Evolutionary conservation across 2,888 invertebrate genomes (phyloP).

Genomic region (Ommatoiulus sabulosus): DNA sequence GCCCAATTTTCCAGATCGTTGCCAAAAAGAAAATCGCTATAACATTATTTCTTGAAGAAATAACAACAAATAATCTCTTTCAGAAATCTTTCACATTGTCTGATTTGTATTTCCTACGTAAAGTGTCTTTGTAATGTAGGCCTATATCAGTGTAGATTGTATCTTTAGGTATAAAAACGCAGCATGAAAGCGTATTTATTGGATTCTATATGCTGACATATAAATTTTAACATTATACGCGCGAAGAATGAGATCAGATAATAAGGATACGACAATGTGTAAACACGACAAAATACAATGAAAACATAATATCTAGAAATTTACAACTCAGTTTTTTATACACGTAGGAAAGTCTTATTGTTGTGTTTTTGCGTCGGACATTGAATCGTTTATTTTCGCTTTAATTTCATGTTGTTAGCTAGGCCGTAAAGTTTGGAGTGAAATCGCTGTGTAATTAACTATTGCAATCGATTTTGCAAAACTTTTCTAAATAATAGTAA

Average conservation of each 20-base stretch:
- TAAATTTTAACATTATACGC: neutral
- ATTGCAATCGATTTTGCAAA: too few species aligned
- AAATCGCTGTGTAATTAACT: too few species aligned
- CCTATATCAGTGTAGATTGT: neutral
- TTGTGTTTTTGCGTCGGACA: neutral
- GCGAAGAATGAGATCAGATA: neutral
- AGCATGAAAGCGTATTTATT: slow-evolving; percentile 22
- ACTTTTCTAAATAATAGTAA: too few species aligned
- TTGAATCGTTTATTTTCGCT: neutral
- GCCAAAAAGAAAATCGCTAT: neutral
- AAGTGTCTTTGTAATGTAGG: slow-evolving; percentile 26
- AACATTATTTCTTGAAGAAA: neutral
- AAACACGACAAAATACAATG: slow-evolving; percentile 4
- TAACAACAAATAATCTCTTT: neutral
- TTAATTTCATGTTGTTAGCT: too few species aligned
- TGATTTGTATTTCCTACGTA: neutral
- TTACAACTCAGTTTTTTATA: neutral
- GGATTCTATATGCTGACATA: neutral
- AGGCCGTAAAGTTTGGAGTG: too few species aligned
- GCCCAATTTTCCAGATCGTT: neutral
- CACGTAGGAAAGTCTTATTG: neutral
- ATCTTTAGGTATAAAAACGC: slow-evolving; percentile 12
- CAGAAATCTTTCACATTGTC: neutral
- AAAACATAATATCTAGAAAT: neutral
- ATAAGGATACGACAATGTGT: neutral